A percentile compares a stretch with the other conserved stretches of the same genome.
Conservation (phyloP, 2,888 invertebrate genomes). For the Mythimna pallens region DNA sequence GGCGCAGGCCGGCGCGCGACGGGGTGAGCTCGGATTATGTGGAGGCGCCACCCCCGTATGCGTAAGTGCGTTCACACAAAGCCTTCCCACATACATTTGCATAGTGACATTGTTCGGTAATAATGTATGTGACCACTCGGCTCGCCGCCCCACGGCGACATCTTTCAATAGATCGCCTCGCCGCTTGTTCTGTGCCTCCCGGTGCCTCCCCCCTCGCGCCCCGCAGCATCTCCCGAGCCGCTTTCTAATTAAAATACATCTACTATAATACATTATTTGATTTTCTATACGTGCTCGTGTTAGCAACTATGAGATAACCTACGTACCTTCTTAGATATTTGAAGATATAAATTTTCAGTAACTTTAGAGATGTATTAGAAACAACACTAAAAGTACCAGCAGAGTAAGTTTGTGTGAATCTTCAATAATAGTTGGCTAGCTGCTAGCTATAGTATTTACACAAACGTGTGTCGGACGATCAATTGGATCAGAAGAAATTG, state of each 20-base stretch:
- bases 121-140: slow-evolving; percentile 90
- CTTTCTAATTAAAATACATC: slow-evolving; percentile 80
- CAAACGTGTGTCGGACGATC: slow-evolving; percentile 40
- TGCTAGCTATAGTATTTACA: neutral
- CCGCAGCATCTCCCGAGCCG: slow-evolving; percentile 67
- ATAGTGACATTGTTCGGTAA: slow-evolving; percentile 90
- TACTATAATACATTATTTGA: slow-evolving; percentile 62
- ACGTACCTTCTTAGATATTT: neutral
- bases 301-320: neutral
- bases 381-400: neutral
- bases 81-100: slow-evolving; percentile 90
- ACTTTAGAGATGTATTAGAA: slow-evolving; percentile 7
- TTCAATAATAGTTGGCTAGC: slow-evolving; percentile 5
- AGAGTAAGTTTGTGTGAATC: neutral
- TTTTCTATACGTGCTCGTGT: slow-evolving; percentile 50
- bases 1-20: slow-evolving; percentile 77
- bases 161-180: slow-evolving; percentile 86
- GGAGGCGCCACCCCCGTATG: slow-evolving; percentile 87
- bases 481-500: slow-evolving; percentile 75
- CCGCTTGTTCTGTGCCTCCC: slow-evolving; percentile 70
- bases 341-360: neutral
- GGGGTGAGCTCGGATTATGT: slow-evolving; percentile 87
- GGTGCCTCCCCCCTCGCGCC: slow-evolving; percentile 39
- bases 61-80: slow-evolving; percentile 90
- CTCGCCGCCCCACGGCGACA: slow-evolving; percentile 82